phyloP scores from a whole-genome alignment of 2,797 vertebrate species.

The Xiphophorus birchmanni region DNA sequence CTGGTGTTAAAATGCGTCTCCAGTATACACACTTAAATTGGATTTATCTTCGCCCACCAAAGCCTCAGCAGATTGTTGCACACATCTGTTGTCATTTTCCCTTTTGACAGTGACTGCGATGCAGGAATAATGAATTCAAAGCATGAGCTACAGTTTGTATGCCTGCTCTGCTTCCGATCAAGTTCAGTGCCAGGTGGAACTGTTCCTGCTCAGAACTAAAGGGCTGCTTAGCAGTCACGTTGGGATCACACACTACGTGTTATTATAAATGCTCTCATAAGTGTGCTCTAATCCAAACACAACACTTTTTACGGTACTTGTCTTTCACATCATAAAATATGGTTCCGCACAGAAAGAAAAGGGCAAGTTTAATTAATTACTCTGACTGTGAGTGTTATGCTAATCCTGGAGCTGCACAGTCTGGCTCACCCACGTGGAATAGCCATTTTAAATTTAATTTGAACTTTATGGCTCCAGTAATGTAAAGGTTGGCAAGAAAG shows the following conservation, averaged over 20 bases:
- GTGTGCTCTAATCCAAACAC: not conserved
- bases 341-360: not conserved
- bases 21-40: conserved; percentile 43
- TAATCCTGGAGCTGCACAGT: not conserved
- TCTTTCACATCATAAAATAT: conserved; percentile 3
- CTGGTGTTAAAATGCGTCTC: conserved; percentile 61
- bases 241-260: conserved; percentile 9
- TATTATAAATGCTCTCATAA: conserved; percentile 12
- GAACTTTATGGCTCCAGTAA: not conserved
- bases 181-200: conserved; percentile 24
- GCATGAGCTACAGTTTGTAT: conserved; percentile 13
- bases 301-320: not conserved
- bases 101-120: conserved; percentile 19
- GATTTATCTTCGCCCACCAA: conserved; percentile 37
- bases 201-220: conserved; percentile 11
- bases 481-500: not conserved
- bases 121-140: conserved; percentile 37
- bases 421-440: conserved; percentile 1
- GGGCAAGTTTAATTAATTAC: conserved; percentile 3
- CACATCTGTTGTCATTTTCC: conserved; percentile 56
- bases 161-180: conserved; percentile 19
- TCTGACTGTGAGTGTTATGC: not conserved
- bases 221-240: not conserved
- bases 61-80: conserved; percentile 50
- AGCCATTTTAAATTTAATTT: not conserved